phyloP scores from a whole-genome alignment of 2,888 invertebrate genomes.

The Xanthostigma xanthostigma region DNA sequence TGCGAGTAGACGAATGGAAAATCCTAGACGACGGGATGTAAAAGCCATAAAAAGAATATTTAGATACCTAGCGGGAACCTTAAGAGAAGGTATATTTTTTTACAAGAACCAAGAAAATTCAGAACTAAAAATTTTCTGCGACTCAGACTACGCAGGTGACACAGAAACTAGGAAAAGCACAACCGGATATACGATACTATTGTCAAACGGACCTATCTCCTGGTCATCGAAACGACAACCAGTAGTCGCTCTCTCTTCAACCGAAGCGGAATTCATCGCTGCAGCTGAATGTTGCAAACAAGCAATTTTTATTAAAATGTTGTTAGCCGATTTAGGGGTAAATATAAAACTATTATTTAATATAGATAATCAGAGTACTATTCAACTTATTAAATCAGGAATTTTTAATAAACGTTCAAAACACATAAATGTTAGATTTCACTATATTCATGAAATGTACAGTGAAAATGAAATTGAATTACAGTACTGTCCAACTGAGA shows the following conservation, averaged over 20 bases:
- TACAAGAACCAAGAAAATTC: too few relatives aligned
- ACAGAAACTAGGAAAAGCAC: constrained; percentile 9
- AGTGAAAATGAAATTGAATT: too few relatives aligned
- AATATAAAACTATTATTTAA: not conserved
- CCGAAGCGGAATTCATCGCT: constrained; percentile 15
- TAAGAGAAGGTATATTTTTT: too few relatives aligned
- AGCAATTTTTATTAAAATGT: constrained; percentile 9
- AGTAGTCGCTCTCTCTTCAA: constrained; percentile 10
- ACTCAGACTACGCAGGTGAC: not conserved
- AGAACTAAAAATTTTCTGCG: not conserved
- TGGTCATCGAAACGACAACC: constrained; percentile 11
- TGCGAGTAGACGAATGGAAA: constrained; percentile 9
- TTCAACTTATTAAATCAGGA: not conserved
- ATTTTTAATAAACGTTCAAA: too few relatives aligned
- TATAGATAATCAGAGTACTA: not conserved
- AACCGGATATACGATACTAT: constrained; percentile 1
- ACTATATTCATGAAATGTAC: too few relatives aligned
- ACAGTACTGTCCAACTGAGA: too few relatives aligned
- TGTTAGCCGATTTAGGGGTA: constrained; percentile 7
- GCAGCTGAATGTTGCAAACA: constrained; percentile 12
- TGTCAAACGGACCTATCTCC: constrained; percentile 9
- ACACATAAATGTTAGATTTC: too few relatives aligned
- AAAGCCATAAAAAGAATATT: too few relatives aligned
- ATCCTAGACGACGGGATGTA: constrained; percentile 5
- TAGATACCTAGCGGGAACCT: too few relatives aligned